phyloP scores from a whole-genome alignment of 2,888 invertebrate species.

The Orthonevra nobilis region DNA sequence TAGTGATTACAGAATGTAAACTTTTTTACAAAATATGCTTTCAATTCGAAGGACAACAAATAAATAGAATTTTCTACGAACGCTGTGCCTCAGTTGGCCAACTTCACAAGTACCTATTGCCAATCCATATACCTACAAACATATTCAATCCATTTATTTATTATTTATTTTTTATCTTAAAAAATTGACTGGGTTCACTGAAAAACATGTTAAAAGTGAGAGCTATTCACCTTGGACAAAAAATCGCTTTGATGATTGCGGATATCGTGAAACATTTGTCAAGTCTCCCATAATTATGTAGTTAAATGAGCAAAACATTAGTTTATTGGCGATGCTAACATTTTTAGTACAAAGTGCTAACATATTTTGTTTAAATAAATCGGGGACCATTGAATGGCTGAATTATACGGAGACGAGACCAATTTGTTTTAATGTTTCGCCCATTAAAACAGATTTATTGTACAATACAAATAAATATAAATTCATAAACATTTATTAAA shows the following conservation, averaged over 20 bases:
- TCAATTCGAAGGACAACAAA: too few species aligned
- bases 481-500: too few species aligned
- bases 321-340: constrained; percentile 23
- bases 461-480: constrained; percentile 8
- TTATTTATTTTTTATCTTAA: too few species aligned
- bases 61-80: too few species aligned
- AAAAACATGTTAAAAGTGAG: too few species aligned
- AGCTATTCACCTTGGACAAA: not conserved
- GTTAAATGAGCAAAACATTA: constrained; percentile 25
- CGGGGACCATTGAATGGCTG: not conserved
- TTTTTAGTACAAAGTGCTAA: constrained; percentile 46
- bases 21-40: too few species aligned
- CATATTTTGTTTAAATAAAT: constrained; percentile 37
- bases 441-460: constrained; percentile 52
- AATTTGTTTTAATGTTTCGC: constrained; percentile 54
- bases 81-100: too few species aligned
- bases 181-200: too few species aligned
- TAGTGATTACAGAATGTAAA: too few species aligned
- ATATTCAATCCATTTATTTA: too few species aligned
- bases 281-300: constrained; percentile 3
- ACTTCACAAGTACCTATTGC: too few species aligned
- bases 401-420: constrained; percentile 18
- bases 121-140: too few species aligned
- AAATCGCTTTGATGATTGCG: not conserved
- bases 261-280: not conserved